These are phyloP conservation scores for Metacarcinus magister DNA, from an alignment of 2,888 invertebrate species.

Conservation along the genomic window DNA sequence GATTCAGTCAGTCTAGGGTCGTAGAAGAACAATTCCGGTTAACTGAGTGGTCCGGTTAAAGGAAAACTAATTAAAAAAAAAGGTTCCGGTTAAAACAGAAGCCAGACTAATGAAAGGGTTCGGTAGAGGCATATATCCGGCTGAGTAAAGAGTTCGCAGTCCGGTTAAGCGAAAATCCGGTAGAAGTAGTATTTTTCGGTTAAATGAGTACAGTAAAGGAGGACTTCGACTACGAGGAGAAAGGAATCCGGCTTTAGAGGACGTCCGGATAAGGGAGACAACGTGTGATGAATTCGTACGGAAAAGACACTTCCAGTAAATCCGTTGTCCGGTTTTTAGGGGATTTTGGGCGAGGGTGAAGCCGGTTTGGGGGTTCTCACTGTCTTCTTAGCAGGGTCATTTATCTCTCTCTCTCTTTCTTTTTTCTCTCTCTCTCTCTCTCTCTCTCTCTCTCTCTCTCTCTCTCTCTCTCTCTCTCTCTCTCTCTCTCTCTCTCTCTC, in stretches of 20 bases:
- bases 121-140: no score
- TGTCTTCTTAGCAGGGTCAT: neutral
- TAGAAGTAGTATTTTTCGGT: neutral
- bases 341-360: neutral
- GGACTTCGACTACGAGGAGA: neutral
- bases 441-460: neutral
- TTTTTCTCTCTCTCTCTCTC: neutral
- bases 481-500: neutral
- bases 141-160: neutral
- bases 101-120: no score
- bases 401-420: neutral
- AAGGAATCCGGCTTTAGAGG: neutral
- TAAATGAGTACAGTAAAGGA: neutral
- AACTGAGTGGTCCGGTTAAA: no score
- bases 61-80: no score
- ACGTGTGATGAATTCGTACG: slow-evolving; percentile 34
- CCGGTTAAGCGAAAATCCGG: neutral
- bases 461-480: neutral
- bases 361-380: neutral
- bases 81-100: no score
- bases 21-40: no score
- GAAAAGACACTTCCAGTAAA: slow-evolving; percentile 8
- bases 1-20: no score
- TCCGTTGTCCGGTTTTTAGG: neutral
- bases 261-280: neutral